Evolutionary conservation across 2,888 invertebrate species (phyloP), one percentile per base, ranked within the genome.

Genomic region (Acanthococcus lagerstroemiae): DNA sequence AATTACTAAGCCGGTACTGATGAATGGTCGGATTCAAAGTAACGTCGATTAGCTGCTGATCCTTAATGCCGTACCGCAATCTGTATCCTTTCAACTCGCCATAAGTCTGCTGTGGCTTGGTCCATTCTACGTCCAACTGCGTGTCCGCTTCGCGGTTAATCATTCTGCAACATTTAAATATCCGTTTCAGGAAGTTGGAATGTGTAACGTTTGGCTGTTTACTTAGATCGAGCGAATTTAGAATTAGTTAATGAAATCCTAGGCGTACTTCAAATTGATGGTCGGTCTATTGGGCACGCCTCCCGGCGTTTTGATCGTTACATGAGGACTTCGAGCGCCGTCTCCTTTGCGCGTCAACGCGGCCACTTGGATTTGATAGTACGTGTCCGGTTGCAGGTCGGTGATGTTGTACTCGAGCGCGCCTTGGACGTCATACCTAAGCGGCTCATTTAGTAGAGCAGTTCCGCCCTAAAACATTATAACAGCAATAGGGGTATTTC

Each of bases 321-420:
- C 88, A 24, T 92, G 88, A 68, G 85, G 79, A 75, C 95, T 95
- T 70, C 95, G 82, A 76, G 91, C 89, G 21, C 99, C 99, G 76
- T 99, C 97, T 50, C 99, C 99, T 77, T 94, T 94, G 69, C 95
- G 83, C 3, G 97, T 99, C 68, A 96, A 81, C 0, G 96, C 99
- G 0, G 95, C 95, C 67, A 97, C 94, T 80, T 94, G 91, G 67
- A 95, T 87, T 65, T 86, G 86, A 78, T 99, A 99, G 72, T 85
- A 84, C 0, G 97, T 95, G 74, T 97, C 95, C 3, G 99, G 95
- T 76, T 95, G 93, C 52, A 99, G 81, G 15, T 89, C 90, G 15
- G 88, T 87, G 60, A 95, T 85, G 75, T 91, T 92, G 72, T 87
- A 82, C 74, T 91, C 88, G 67, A 88, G 76, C 7, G 84, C 82